Evolutionary conservation across 2,797 vertebrate species (phyloP).

Genomic region (Kryptopterus vitreolus): DNA sequence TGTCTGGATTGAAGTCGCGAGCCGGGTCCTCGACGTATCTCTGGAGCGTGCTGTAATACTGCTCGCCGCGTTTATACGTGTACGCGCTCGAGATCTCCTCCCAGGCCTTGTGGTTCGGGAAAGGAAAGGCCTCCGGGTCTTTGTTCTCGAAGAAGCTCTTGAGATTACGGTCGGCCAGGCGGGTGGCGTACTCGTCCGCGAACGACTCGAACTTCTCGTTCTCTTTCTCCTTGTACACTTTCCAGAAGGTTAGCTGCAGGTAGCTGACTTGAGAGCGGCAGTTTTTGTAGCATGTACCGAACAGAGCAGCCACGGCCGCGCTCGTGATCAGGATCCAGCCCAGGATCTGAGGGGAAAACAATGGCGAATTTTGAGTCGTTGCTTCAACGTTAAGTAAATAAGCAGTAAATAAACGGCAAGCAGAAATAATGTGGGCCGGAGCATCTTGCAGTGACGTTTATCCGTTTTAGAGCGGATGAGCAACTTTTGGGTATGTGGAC

Average conservation of each 20-base stretch:
- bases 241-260: constrained; percentile 89
- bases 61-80: constrained; percentile 73
- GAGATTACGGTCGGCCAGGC: constrained; percentile 86
- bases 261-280: constrained; percentile 89
- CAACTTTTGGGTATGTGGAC: no score
- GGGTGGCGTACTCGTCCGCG: constrained; percentile 78
- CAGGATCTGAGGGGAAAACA: constrained; percentile 75
- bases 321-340: constrained; percentile 86
- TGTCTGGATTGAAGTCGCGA: constrained; percentile 66
- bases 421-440: no score
- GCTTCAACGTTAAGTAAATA: no score
- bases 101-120: constrained; percentile 87
- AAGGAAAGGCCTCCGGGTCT: constrained; percentile 73
- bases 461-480: no score
- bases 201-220: constrained; percentile 80
- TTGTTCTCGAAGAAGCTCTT: constrained; percentile 89
- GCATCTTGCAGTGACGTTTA: no score
- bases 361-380: background rate
- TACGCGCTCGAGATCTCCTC: constrained; percentile 84
- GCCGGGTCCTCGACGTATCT: constrained; percentile 77
- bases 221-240: constrained; percentile 82
- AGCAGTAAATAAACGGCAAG: no score
- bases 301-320: constrained; percentile 70
- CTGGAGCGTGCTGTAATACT: constrained; percentile 89
- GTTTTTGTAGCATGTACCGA: constrained; percentile 81